These are phyloP conservation scores for Rallus crepitans DNA, from an alignment of 2,797 vertebrate genomes.

Conservation along the genomic window DNA sequence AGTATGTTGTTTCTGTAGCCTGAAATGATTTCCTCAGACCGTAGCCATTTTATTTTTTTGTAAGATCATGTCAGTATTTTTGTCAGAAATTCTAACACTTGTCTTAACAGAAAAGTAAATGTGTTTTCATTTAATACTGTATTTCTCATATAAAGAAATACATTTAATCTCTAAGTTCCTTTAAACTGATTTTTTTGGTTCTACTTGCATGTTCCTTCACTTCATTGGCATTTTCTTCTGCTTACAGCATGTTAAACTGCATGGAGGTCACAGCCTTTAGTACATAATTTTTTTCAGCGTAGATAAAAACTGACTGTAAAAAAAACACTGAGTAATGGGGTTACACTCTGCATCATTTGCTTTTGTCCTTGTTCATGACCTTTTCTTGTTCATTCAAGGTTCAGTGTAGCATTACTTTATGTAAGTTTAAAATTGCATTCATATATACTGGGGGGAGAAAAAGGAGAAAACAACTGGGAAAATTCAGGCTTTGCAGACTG, in stretches of 20 bases:
- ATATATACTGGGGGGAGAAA: neutral
- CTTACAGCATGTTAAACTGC: neutral
- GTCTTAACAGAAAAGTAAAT: neutral
- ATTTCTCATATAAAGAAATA: neutral
- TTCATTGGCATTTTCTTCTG: neutral
- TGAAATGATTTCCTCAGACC: neutral
- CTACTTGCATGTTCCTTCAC: neutral
- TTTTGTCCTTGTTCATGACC: slow-evolving; percentile 44
- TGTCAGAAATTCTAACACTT: neutral
- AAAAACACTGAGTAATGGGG: slow-evolving; percentile 1
- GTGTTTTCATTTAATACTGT: neutral
- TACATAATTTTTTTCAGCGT: neutral
- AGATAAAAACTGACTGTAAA: neutral
- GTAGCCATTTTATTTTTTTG: neutral
- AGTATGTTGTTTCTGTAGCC: neutral
- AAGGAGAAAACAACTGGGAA: neutral
- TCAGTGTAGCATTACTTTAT: neutral
- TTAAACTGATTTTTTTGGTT: neutral
- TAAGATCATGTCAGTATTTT: neutral
- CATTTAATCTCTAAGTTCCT: neutral
- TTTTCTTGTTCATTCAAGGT: slow-evolving; percentile 20
- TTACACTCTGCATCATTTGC: neutral
- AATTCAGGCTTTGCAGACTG: neutral
- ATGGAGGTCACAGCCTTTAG: neutral
- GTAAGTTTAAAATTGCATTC: neutral